Percentiles rank a stretch among this genome's conserved stretches.
Conservation (phyloP, 2,888 invertebrate species). For the Cyclophora punctaria region DNA sequence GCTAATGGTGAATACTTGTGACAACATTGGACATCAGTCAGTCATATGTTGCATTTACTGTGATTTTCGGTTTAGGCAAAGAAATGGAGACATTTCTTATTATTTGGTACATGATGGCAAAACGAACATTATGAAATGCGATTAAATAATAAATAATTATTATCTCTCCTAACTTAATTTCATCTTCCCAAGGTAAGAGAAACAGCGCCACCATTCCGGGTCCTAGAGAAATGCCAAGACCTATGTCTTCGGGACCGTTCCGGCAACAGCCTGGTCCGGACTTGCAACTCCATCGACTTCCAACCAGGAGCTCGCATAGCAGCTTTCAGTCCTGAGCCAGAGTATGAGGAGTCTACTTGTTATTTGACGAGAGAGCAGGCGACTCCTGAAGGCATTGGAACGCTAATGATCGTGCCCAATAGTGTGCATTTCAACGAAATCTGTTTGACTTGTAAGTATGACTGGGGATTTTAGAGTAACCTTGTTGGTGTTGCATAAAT, state of each 20-base stretch:
- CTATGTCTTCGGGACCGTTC: constrained; percentile 87
- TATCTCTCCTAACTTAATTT: constrained; percentile 2
- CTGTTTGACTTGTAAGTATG: constrained; percentile 87
- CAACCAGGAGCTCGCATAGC: constrained; percentile 91
- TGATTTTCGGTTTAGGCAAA: too few species aligned
- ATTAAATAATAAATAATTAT: background rate
- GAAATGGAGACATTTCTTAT: too few species aligned
- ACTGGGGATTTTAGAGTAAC: too few species aligned
- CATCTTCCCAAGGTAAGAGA: constrained; percentile 77
- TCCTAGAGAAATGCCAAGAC: constrained; percentile 91
- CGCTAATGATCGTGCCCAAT: constrained; percentile 90
- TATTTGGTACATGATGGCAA: background rate
- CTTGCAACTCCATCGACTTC: constrained; percentile 92
- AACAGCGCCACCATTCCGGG: constrained; percentile 88
- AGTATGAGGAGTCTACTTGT: constrained; percentile 92
- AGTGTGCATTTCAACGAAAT: constrained; percentile 94
- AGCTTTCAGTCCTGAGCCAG: constrained; percentile 85
- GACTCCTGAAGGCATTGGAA: constrained; percentile 90
- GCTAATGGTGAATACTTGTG: too few species aligned
- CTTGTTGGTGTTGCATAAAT: too few species aligned
- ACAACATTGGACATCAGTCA: too few species aligned
- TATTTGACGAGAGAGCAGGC: constrained; percentile 90
- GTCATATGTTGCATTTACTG: too few species aligned
- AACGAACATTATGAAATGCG: background rate
- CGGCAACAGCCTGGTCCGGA: constrained; percentile 87